A percentile compares a stretch with the other conserved stretches of the same genome.
Evolutionary conservation across 1,140 invertebrate genomes (phyloP).

Genomic region (Tribolium castaneum): DNA sequence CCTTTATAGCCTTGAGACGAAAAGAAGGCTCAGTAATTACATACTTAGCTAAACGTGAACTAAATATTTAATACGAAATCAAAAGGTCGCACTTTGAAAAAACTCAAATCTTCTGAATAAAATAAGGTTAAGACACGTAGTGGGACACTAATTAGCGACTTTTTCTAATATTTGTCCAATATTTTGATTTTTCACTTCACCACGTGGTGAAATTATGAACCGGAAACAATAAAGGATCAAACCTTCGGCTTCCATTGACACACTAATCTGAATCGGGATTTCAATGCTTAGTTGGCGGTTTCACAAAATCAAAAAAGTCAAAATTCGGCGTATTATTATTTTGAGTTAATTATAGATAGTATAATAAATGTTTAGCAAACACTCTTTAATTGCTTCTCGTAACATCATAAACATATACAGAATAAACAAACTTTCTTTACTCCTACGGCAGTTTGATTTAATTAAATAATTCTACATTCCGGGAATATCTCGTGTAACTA

Average conservation of each 20-base stretch:
- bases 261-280: background rate
- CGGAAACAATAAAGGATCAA: background rate
- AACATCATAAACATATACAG: too few species aligned
- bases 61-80: conserved; percentile 16
- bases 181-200: background rate
- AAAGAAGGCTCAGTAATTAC: background rate
- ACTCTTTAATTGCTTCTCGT: too few species aligned
- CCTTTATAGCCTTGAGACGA: background rate
- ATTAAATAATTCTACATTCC: too few species aligned
- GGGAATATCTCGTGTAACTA: too few species aligned
- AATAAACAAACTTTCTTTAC: too few species aligned
- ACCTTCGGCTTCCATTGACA: background rate
- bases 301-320: background rate
- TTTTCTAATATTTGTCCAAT: background rate
- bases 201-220: background rate
- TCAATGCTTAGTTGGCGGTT: too few species aligned
- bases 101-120: background rate
- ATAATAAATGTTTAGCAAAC: too few species aligned
- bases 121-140: background rate
- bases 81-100: conserved; percentile 11
- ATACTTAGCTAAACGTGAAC: conserved; percentile 10
- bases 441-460: too few species aligned
- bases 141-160: background rate
- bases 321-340: too few species aligned
- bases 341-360: too few species aligned